Conservation (phyloP, 2,888 invertebrate species). For the Balanococcus diminutus region DNA sequence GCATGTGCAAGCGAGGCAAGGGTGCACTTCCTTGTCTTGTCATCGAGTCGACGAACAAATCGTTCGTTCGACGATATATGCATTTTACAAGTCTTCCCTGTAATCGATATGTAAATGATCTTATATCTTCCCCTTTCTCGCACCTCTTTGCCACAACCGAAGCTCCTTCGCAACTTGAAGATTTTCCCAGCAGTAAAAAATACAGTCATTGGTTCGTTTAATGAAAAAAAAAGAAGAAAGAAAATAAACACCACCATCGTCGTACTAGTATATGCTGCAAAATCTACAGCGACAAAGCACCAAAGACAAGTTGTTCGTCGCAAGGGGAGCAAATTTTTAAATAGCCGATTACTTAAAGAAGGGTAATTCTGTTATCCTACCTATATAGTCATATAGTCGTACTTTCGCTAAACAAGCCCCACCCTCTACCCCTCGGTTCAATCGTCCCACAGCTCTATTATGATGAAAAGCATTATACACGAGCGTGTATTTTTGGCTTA, state of each 20-base stretch:
- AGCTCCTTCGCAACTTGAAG: not conserved
- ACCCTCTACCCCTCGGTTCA: not conserved
- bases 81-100: not conserved
- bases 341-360: conserved; percentile 28
- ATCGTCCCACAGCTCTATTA: not conserved
- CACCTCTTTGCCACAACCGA: not conserved
- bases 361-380: conserved; percentile 17
- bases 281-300: not conserved
- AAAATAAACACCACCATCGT: not conserved
- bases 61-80: not conserved
- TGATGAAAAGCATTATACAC: not conserved
- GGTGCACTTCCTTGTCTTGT: not conserved
- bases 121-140: not conserved
- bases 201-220: too few relatives aligned
- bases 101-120: conserved; percentile 21
- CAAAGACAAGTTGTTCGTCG: not conserved
- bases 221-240: not conserved
- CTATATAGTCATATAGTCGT: not conserved
- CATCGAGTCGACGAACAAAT: conserved; percentile 2
- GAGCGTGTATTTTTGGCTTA: conserved; percentile 8
- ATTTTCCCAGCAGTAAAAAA: too few relatives aligned
- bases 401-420: not conserved
- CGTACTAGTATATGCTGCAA: not conserved
- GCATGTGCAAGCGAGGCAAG: not conserved
- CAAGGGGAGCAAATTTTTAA: conserved; percentile 19